phyloP scores from a whole-genome alignment of 2,888 invertebrate genomes.

The Colletes collaris region DNA sequence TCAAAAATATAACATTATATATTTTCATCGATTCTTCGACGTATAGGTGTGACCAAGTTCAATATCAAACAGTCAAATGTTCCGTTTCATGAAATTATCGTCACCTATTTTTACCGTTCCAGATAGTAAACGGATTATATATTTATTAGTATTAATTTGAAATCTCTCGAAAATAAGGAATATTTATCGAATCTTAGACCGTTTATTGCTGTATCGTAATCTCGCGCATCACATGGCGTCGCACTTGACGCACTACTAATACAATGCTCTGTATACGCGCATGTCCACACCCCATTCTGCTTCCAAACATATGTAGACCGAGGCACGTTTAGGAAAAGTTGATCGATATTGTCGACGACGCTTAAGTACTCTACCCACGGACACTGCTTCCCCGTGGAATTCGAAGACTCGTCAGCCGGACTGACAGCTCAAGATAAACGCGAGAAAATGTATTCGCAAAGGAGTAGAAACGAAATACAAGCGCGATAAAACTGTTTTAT shows the following conservation, averaged over 20 bases:
- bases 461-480: background rate
- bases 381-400: conserved; percentile 22
- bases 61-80: background rate
- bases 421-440: conserved; percentile 10
- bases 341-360: conserved; percentile 67
- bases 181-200: background rate
- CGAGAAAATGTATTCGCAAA: conserved; percentile 5
- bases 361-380: conserved; percentile 50
- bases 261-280: conserved; percentile 64
- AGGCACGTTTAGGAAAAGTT: conserved; percentile 69
- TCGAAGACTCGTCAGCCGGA: background rate
- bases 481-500: background rate
- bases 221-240: conserved; percentile 66
- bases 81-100: background rate
- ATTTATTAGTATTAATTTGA: background rate
- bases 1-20: background rate
- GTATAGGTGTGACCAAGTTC: background rate
- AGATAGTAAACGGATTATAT: background rate
- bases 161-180: background rate
- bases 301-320: conserved; percentile 69
- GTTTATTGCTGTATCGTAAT: conserved; percentile 45
- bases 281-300: conserved; percentile 69
- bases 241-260: conserved; percentile 65
- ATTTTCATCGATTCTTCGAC: background rate
- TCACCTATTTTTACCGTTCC: too few species aligned